Conservation (phyloP, 1,140 invertebrate species). For the Agrypnia vestita region DNA sequence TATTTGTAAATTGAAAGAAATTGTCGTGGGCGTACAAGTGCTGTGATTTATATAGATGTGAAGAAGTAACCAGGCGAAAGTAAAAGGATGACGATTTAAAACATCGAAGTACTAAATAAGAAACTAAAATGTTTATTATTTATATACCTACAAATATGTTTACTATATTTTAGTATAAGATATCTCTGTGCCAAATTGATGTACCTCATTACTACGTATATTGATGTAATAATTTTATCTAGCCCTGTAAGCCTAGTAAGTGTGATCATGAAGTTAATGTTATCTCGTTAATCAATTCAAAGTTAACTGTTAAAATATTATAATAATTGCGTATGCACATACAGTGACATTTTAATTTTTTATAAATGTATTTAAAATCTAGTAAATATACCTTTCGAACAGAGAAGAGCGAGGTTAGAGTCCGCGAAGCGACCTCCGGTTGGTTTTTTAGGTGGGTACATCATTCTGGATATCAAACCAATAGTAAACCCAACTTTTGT, state of each 20-base stretch:
- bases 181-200: constrained; percentile 75
- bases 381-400: constrained; percentile 24
- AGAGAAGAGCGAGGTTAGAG: constrained; percentile 48
- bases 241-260: constrained; percentile 65
- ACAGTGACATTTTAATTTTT: constrained; percentile 61
- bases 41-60: constrained; percentile 69
- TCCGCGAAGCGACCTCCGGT: not conserved
- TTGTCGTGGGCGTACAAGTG: constrained; percentile 58
- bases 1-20: constrained; percentile 61
- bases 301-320: constrained; percentile 56
- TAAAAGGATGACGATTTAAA: constrained; percentile 67
- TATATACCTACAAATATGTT: constrained; percentile 60
- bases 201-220: constrained; percentile 74
- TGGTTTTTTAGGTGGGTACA: too few relatives aligned
- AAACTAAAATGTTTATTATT: constrained; percentile 61
- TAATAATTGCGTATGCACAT: constrained; percentile 50
- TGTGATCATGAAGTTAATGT: constrained; percentile 60
- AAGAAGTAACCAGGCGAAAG: constrained; percentile 68
- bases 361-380: constrained; percentile 59
- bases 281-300: constrained; percentile 60
- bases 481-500: not conserved
- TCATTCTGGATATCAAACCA: too few relatives aligned
- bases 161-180: constrained; percentile 60
- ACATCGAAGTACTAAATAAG: constrained; percentile 69
- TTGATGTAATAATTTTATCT: constrained; percentile 70